Base-by-base conservation (phyloP, 1,140 invertebrate species). In the Apolygus lucorum region DNA sequence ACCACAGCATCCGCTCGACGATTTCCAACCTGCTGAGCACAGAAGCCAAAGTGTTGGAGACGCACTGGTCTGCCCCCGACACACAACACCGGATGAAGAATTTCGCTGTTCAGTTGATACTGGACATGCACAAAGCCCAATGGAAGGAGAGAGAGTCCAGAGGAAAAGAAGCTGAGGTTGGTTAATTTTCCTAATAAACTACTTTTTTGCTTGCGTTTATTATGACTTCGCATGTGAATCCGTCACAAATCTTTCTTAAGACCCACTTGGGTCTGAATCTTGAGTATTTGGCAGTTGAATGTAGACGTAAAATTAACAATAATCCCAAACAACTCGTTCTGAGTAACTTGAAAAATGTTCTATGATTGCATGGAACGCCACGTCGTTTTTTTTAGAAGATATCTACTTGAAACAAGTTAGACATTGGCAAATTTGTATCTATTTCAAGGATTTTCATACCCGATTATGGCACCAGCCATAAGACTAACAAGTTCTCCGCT, bases 31-130 rank as follows among this genome's bases (percentile, higher is more conserved):
- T 81, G 27, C 75, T 90, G 49, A 84, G 86, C 49, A 80, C 80
- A 1, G 87, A 88, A 78, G 81, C 80, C 2, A 81, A 82, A 69
- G 77, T 84, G 14, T 78, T 89, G 25, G 77, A 84, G 13, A 81
- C 88, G 52, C 85, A 88, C 70, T 90, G 88, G 87, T 81, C 80
- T 68, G 84, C 83, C n/a, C 70, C 77, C 0, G 85, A 87, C 74
- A 87, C 85, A 78, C 84, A 86, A 75, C 72, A 42, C 14, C 26
- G 70, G 25, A 59, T 69, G n/a, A 59, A 29, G 21, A 25, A 69
- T 22, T 54, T 54, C 28, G 66, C 66, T 29, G 17, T n/a, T 24
- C 27, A 49, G 17, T 34, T 67, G 27, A 29, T 67, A 2, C 2
- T 17, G 2, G 66, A 67, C 13, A 24, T 59, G 54, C 22, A 59